Evolutionary conservation across 2,797 vertebrate species (phyloP).

Genomic region (Anguilla marmorata): DNA sequence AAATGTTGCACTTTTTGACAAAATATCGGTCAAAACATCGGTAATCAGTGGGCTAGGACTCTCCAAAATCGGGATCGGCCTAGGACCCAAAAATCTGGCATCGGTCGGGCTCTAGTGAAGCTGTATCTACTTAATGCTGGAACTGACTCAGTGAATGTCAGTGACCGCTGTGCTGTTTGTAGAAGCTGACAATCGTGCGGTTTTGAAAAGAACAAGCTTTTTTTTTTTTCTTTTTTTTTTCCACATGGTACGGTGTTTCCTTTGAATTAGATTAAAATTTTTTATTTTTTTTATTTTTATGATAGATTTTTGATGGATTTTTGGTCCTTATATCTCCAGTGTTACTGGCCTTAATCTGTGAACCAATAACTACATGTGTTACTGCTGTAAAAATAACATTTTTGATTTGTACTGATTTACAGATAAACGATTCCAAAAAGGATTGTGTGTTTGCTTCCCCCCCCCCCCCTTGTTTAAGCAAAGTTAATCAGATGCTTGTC

Average conservation of each 20-base stretch:
- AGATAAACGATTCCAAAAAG: not conserved
- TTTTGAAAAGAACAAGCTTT: not conserved
- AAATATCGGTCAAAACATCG: no score
- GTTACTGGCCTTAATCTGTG: conserved; percentile 1
- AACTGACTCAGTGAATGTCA: not conserved
- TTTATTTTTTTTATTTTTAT: not conserved
- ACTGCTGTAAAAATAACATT: not conserved
- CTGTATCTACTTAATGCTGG: not conserved
- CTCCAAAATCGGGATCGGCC: no score
- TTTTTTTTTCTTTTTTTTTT: not conserved
- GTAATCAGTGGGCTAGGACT: no score
- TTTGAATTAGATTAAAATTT: not conserved
- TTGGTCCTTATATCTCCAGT: not conserved
- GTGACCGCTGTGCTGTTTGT: not conserved
- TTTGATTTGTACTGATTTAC: conserved; percentile 7
- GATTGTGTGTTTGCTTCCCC: not conserved
- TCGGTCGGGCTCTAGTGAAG: no score
- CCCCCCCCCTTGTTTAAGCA: not conserved
- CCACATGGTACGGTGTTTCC: not conserved
- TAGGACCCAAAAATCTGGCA: no score
- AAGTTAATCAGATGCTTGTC: no score
- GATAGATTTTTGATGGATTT: not conserved
- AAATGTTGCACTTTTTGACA: no score
- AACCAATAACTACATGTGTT: not conserved
- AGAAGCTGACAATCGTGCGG: not conserved